These are phyloP conservation scores for Clanis bilineata DNA, from an alignment of 2,888 invertebrate genomes.

Conservation along the genomic window DNA sequence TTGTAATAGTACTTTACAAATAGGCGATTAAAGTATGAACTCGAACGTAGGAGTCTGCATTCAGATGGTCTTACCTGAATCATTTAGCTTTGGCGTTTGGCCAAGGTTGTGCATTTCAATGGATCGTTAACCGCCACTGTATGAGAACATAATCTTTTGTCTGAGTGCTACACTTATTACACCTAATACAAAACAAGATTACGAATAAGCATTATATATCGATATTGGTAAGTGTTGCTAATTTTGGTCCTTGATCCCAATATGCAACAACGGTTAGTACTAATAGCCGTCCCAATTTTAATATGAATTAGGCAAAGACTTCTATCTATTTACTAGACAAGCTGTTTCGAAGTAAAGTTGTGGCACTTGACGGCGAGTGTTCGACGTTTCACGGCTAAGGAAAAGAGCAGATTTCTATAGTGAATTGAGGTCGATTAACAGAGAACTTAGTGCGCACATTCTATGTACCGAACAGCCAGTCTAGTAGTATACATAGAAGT, in stretches of 20 bases:
- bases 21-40: slow-evolving; percentile 16
- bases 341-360: too few species aligned
- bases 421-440: too few species aligned
- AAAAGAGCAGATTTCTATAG: too few species aligned
- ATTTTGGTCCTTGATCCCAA: slow-evolving; percentile 26
- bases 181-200: slow-evolving; percentile 26
- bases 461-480: too few species aligned
- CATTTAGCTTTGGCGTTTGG: slow-evolving; percentile 50
- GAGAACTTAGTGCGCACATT: too few species aligned
- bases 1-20: not conserved
- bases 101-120: slow-evolving; percentile 65
- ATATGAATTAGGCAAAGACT: not conserved
- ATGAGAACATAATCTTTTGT: slow-evolving; percentile 44
- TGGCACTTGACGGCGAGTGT: too few species aligned
- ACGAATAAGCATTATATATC: slow-evolving; percentile 28
- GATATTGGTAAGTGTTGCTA: slow-evolving; percentile 24
- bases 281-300: not conserved
- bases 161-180: slow-evolving; percentile 38
- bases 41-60: slow-evolving; percentile 4
- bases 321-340: too few species aligned
- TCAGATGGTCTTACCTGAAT: slow-evolving; percentile 42
- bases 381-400: too few species aligned
- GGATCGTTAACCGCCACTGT: slow-evolving; percentile 49
- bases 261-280: slow-evolving; percentile 6
- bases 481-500: too few species aligned